Evolutionary conservation across 2,888 invertebrate genomes (phyloP).

Genomic region (Drosophila fungiperda): DNA sequence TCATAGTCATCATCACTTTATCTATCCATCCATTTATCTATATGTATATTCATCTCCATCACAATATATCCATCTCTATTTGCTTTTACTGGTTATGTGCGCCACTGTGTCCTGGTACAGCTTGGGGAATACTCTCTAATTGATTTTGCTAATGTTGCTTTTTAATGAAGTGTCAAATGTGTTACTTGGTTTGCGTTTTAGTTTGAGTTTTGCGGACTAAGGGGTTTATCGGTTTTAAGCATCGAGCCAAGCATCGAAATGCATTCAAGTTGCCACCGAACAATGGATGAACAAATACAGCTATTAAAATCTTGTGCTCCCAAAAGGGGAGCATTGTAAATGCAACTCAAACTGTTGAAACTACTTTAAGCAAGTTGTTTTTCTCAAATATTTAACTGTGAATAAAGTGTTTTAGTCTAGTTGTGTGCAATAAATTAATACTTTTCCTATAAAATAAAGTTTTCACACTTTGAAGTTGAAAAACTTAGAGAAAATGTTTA

Average conservation of each 20-base stretch:
- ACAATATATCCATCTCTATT: slow-evolving; percentile 29
- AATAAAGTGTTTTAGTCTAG: neutral
- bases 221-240: neutral
- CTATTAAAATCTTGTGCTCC: slow-evolving; percentile 11
- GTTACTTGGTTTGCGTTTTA: slow-evolving; percentile 40
- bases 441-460: neutral
- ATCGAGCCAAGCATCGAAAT: slow-evolving; percentile 20
- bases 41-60: slow-evolving; percentile 13
- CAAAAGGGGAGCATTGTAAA: slow-evolving; percentile 5
- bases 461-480: neutral
- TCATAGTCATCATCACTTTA: neutral
- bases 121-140: slow-evolving; percentile 73
- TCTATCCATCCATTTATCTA: slow-evolving; percentile 7
- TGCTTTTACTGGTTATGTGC: slow-evolving; percentile 47
- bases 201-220: slow-evolving; percentile 2
- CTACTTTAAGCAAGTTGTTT: neutral
- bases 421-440: neutral
- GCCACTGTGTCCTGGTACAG: slow-evolving; percentile 39
- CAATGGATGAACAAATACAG: slow-evolving; percentile 10
- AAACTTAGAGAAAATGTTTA: neutral
- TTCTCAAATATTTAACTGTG: neutral
- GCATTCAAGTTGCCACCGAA: slow-evolving; percentile 27
- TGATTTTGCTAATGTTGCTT: slow-evolving; percentile 80
- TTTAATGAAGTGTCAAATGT: slow-evolving; percentile 79
- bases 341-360: slow-evolving; percentile 1